These are phyloP conservation scores for Protophormia terraenovae DNA, from an alignment of 2,888 invertebrate species.

Conservation along the genomic window DNA sequence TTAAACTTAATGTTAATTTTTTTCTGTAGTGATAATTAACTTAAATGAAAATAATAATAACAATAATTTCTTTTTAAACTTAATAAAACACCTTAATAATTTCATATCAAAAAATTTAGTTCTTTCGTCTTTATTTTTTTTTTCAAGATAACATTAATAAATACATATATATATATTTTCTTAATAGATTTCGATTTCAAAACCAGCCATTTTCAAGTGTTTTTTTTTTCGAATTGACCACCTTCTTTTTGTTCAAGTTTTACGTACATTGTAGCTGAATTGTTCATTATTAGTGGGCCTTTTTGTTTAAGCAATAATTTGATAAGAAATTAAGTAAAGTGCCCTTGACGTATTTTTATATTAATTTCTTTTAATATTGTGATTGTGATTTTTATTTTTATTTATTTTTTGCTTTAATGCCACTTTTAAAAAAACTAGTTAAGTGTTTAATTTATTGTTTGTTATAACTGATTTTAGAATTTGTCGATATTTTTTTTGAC, in stretches of 20 bases:
- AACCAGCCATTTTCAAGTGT: background rate
- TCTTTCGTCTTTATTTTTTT: background rate
- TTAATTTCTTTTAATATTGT: background rate
- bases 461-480: background rate
- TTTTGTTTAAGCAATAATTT: background rate
- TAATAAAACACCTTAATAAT: background rate
- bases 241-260: background rate
- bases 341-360: constrained; percentile 1
- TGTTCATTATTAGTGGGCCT: background rate
- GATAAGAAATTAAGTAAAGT: background rate
- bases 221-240: background rate
- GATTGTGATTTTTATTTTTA: too few species aligned
- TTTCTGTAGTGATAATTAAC: background rate
- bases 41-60: background rate
- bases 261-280: background rate
- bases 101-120: background rate
- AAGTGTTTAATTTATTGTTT: constrained; percentile 1
- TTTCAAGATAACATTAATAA: background rate
- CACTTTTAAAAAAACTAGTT: background rate
- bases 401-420: background rate
- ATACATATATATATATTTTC: too few species aligned
- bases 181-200: background rate
- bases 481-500: background rate
- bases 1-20: background rate
- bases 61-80: background rate